Evolutionary conservation across 2,797 vertebrate species (phyloP).

Genomic region (Erpetoichthys calabaricus): DNA sequence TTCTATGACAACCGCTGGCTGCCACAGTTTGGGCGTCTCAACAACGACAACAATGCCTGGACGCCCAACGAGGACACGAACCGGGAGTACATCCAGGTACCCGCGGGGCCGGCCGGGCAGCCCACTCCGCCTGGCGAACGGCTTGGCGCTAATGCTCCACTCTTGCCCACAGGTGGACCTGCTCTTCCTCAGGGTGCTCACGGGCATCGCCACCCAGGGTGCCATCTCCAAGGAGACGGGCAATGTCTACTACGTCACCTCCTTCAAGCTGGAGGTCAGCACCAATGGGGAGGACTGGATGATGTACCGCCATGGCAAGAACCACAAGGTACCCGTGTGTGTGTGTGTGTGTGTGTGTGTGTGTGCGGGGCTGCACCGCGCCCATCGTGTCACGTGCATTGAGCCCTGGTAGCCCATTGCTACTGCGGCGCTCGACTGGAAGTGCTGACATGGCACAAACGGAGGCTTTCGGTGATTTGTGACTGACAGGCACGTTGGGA

Average conservation of each 20-base stretch:
- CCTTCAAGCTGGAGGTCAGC: constrained; percentile 94
- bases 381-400: constrained; percentile 15
- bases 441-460: too few relatives aligned
- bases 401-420: constrained; percentile 16
- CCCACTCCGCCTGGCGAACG: background rate
- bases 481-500: too few relatives aligned
- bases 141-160: constrained; percentile 5
- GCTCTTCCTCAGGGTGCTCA: constrained; percentile 73
- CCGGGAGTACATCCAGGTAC: constrained; percentile 89
- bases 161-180: constrained; percentile 52
- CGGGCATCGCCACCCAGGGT: constrained; percentile 87
- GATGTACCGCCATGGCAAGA: constrained; percentile 91
- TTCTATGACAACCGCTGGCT: constrained; percentile 77
- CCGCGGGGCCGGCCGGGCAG: constrained; percentile 13
- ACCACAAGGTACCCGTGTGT: constrained; percentile 74
- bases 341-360: constrained; percentile 18
- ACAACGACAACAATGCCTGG: constrained; percentile 86
- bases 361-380: constrained; percentile 18
- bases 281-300: constrained; percentile 98
- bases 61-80: constrained; percentile 83
- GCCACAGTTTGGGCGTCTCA: constrained; percentile 81
- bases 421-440: background rate
- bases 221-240: constrained; percentile 87
- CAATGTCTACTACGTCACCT: constrained; percentile 77
- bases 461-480: too few relatives aligned